Evolutionary conservation across 2,888 invertebrate species (phyloP).

Genomic region (Cheilosia scutellata): DNA sequence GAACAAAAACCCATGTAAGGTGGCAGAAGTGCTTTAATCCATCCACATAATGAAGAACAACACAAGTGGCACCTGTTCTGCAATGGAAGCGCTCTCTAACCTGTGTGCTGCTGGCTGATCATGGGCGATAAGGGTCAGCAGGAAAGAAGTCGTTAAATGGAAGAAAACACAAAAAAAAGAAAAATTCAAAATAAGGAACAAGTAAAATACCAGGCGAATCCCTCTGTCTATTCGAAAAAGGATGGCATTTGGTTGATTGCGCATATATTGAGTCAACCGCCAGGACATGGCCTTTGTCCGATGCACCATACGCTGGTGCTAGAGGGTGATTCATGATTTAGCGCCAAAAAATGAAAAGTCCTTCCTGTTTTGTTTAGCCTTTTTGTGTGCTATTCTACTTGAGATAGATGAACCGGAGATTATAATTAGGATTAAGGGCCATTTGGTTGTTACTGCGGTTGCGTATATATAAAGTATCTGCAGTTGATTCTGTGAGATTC

Average conservation of each 20-base stretch:
- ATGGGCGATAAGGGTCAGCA: slow-evolving; percentile 72
- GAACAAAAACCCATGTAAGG: slow-evolving; percentile 40
- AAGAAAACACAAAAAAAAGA: neutral
- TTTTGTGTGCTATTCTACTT: slow-evolving; percentile 52
- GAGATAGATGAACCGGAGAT: slow-evolving; percentile 59
- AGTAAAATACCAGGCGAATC: slow-evolving; percentile 40
- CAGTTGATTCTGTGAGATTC: slow-evolving; percentile 12
- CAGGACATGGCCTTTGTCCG: slow-evolving; percentile 62
- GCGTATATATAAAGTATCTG: slow-evolving; percentile 4
- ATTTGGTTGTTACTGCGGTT: slow-evolving; percentile 67
- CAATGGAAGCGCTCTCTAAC: slow-evolving; percentile 53
- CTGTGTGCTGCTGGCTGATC: slow-evolving; percentile 58
- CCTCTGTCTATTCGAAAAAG: slow-evolving; percentile 56
- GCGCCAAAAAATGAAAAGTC: slow-evolving; percentile 70
- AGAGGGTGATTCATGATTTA: slow-evolving; percentile 73
- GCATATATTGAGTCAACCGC: slow-evolving; percentile 74
- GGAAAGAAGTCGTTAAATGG: slow-evolving; percentile 74
- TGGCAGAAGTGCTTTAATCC: slow-evolving; percentile 69
- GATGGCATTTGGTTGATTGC: slow-evolving; percentile 76
- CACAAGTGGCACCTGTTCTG: slow-evolving; percentile 73
- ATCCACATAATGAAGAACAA: slow-evolving; percentile 44
- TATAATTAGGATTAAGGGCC: slow-evolving; percentile 73
- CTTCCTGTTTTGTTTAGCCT: slow-evolving; percentile 70
- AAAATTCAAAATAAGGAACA: slow-evolving; percentile 32
- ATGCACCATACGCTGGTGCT: slow-evolving; percentile 11